Percentiles rank a stretch among this genome's conserved stretches.
Evolutionary conservation across 2,797 vertebrate species (phyloP).

Genomic region (Sebastes melanostomus): DNA sequence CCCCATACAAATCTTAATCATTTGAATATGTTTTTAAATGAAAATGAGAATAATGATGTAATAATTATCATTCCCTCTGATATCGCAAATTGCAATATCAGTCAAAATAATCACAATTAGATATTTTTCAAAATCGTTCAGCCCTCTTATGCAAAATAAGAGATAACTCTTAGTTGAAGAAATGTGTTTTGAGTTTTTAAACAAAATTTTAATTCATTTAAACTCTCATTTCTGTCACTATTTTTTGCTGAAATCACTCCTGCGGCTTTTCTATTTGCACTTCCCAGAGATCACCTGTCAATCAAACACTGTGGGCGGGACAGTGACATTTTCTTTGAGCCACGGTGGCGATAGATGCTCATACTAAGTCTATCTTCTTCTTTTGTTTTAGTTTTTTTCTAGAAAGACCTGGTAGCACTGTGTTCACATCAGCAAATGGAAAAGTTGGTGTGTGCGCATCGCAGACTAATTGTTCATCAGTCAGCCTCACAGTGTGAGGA

Average conservation of each 20-base stretch:
- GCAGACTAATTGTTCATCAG: neutral
- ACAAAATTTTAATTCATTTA: neutral
- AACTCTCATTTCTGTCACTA: neutral
- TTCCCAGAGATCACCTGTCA: neutral
- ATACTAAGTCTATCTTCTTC: neutral
- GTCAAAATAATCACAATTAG: too few species aligned
- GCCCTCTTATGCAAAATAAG: too few species aligned
- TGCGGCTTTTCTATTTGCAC: neutral
- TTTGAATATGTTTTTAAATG: too few species aligned
- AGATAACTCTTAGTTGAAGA: neutral
- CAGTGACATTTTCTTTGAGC: neutral
- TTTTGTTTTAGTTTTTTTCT: neutral
- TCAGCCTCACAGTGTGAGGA: conserved; percentile 15
- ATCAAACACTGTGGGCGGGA: neutral
- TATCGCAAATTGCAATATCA: too few species aligned
- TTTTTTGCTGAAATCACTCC: neutral
- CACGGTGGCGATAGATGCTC: neutral
- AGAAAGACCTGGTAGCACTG: neutral
- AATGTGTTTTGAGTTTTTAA: neutral
- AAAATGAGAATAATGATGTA: too few species aligned
- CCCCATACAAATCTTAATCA: too few species aligned
- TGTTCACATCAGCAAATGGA: neutral
- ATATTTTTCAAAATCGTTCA: too few species aligned
- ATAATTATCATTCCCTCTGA: too few species aligned
- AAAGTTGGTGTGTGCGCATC: neutral